Conservation (phyloP, 2,113 vertebrate species). For the Lepisosteus oculatus region DNA sequence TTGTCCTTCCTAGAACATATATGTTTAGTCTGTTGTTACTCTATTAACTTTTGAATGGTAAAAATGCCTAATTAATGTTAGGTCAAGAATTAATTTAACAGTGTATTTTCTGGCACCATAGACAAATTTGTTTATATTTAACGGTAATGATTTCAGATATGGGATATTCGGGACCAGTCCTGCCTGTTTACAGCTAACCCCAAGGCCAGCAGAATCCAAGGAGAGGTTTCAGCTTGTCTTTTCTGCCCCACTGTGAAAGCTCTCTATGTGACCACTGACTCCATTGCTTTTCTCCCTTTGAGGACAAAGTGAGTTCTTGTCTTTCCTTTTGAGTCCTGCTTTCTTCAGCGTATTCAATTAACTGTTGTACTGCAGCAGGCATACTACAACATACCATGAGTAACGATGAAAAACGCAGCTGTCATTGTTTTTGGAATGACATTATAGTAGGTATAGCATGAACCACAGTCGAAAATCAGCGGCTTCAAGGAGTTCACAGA, state of each 20-base stretch:
- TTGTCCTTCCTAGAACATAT: too few species aligned
- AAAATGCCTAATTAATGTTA: too few species aligned
- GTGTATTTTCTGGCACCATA: too few species aligned
- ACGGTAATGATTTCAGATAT: conserved; percentile 53
- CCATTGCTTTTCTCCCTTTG: conserved; percentile 53
- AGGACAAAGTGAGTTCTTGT: conserved; percentile 52
- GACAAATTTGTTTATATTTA: too few species aligned
- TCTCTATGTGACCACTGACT: conserved; percentile 56
- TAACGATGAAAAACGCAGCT: not conserved
- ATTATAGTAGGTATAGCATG: not conserved
- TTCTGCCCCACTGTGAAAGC: conserved; percentile 46
- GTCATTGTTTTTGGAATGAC: not conserved
- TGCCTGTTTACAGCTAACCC: conserved; percentile 61
- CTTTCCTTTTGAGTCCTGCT: conserved; percentile 8
- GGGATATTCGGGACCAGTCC: conserved; percentile 64
- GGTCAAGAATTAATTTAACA: too few species aligned
- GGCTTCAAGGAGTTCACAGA: too few species aligned
- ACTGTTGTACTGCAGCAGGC: not conserved
- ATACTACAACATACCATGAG: not conserved
- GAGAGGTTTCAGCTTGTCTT: conserved; percentile 54
- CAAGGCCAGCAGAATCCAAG: conserved; percentile 54
- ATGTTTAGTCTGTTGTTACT: too few species aligned
- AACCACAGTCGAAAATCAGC: too few species aligned
- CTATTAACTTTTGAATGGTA: too few species aligned
- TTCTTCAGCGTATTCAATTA: conserved; percentile 4